Evolutionary conservation across 2,113 vertebrate genomes (phyloP), one percentile per base, ranked within the genome.

Genomic region (Pomatorhinus ruficollis): DNA sequence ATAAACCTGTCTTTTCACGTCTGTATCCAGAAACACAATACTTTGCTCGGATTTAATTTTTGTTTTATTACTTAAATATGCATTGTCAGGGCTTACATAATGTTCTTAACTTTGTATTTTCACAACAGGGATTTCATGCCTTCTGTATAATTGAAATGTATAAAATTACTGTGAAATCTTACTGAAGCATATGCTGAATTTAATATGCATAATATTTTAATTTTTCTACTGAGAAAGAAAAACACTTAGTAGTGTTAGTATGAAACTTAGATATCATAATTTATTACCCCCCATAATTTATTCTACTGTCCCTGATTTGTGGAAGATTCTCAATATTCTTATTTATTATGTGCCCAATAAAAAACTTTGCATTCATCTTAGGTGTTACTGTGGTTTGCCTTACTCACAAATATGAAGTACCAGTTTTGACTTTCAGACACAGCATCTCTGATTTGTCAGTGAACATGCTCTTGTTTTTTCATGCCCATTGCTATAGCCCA

Each of bases 111-210:
- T 89, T 52, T 87, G 96, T 89, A 83, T 91, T 91, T 68, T 78
- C 84, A 88, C 87, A 95, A 44, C 6, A 20, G 39, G 56, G 49
- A 68, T 97, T 97, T 94, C 86, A 44, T 77, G 76, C 66, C 30
- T 89, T 61, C 17, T 93, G 42, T 95, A 59, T 83, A 97, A 87
- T 77, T 71, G 35, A 95, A 95, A 94, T 91, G n/a, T 59, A 91
- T 54, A 77, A 71, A 65, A 92, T 95, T 95, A 53, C 37, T 71
- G 49, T 89, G 91, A 94, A 90, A 64, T 87, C 72, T 90, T 88
- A 59, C 61, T 86, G 47, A 93, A 85, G 77, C 89, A 90, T 88
- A 79, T 90, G 84, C 33, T 94, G 77, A 95, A 86, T 75, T 68
- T 90, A 95, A 25, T 86, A 40, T 77, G 44, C 33, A 63, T 88